Evolutionary conservation across 2,888 invertebrate species (phyloP).

Genomic region (Malthinus seriepunctatus): DNA sequence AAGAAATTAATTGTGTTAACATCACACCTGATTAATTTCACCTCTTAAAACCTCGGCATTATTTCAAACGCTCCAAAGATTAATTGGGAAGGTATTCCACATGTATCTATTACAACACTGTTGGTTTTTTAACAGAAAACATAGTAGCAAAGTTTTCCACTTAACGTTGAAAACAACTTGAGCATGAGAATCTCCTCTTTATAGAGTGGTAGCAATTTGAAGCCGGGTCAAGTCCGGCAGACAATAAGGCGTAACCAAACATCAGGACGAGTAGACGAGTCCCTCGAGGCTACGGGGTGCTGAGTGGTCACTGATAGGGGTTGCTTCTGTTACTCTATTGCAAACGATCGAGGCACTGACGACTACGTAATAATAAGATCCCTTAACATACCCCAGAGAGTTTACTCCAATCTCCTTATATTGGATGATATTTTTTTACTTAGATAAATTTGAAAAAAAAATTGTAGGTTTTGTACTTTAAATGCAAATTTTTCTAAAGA

Average conservation of each 20-base stretch:
- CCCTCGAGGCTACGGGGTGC: slow-evolving; percentile 49
- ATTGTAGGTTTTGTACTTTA: too few relatives aligned
- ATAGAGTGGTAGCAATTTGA: slow-evolving; percentile 34
- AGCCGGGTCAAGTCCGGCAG: slow-evolving; percentile 41
- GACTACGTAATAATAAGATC: slow-evolving; percentile 23
- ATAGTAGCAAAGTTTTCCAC: slow-evolving; percentile 26
- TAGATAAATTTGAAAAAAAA: neutral
- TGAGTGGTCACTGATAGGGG: slow-evolving; percentile 49
- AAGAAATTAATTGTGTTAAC: too few relatives aligned
- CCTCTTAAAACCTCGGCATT: too few relatives aligned
- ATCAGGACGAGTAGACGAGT: slow-evolving; percentile 49
- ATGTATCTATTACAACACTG: neutral
- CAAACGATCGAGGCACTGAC: slow-evolving; percentile 20
- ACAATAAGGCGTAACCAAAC: slow-evolving; percentile 56
- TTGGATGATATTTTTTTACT: slow-evolving; percentile 9
- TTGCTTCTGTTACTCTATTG: slow-evolving; percentile 25
- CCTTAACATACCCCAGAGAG: slow-evolving; percentile 23
- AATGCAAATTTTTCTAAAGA: too few relatives aligned
- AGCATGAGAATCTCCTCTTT: slow-evolving; percentile 29
- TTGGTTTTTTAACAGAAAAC: slow-evolving; percentile 10
- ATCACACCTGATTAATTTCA: too few relatives aligned
- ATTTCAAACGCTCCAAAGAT: too few relatives aligned
- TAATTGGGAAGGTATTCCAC: neutral
- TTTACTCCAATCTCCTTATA: slow-evolving; percentile 20
- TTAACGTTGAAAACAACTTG: slow-evolving; percentile 29